These are phyloP conservation scores for Thinocorus orbignyianus DNA, from an alignment of 2,113 vertebrate genomes.

Conservation along the genomic window DNA sequence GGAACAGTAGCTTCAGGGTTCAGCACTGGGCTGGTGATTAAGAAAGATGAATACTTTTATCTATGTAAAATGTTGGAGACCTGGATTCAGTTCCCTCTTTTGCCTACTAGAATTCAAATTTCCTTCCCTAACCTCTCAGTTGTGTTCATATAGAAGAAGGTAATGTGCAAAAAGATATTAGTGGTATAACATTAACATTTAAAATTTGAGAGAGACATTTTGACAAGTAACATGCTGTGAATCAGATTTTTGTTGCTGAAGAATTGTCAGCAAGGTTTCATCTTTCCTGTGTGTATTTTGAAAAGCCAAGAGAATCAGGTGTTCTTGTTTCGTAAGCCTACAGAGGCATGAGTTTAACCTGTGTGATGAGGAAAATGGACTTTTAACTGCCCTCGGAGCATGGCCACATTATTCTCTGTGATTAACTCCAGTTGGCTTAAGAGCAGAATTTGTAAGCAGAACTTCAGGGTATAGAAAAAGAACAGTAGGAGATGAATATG, in stretches of 20 bases:
- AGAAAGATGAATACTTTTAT: neutral
- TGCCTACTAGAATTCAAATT: neutral
- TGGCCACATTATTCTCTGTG: neutral
- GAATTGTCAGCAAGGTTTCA: conserved; percentile 49
- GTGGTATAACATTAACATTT: conserved; percentile 48
- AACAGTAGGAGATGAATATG: conserved; percentile 59
- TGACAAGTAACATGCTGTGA: conserved; percentile 61
- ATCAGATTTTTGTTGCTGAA: conserved; percentile 53
- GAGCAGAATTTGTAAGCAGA: conserved; percentile 6
- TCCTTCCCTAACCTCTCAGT: neutral
- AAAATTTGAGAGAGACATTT: conserved; percentile 56
- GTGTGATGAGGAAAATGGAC: neutral
- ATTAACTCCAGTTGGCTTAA: neutral
- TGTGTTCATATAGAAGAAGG: neutral
- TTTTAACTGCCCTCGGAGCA: neutral
- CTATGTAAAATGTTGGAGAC: neutral
- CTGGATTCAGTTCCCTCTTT: neutral
- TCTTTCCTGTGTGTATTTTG: conserved; percentile 24
- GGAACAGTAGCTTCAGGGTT: neutral
- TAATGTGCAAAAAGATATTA: neutral
- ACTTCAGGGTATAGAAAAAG: conserved; percentile 21
- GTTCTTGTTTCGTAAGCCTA: neutral
- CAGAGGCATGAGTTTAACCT: neutral
- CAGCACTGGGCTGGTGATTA: neutral
- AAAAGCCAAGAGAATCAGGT: conserved; percentile 49